Conservation (phyloP, 2,797 vertebrate genomes). For the Xiphorhynchus erythropygius region DNA sequence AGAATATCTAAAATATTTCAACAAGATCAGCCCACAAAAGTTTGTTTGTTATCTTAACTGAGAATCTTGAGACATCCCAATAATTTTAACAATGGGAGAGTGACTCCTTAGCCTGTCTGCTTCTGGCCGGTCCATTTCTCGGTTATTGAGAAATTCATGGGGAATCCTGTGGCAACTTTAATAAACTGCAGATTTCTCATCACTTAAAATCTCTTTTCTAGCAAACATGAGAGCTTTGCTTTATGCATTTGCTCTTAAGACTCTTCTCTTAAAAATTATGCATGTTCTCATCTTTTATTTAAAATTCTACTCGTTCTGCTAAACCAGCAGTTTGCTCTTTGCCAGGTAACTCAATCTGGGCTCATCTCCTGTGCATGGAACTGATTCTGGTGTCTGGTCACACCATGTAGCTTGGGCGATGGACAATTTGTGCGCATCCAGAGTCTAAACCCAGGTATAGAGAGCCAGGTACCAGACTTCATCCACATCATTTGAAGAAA, state of each 20-base stretch:
- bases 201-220: background rate
- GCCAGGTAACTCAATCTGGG: background rate
- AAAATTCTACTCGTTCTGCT: background rate
- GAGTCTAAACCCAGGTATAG: background rate
- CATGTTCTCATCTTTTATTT: background rate
- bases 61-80: conserved; percentile 11
- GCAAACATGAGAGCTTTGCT: background rate
- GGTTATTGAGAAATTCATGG: conserved; percentile 7
- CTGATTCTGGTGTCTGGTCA: background rate
- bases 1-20: conserved; percentile 27
- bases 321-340: background rate
- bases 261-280: background rate
- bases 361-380: background rate
- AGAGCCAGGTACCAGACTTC: background rate
- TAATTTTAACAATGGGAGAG: conserved; percentile 18
- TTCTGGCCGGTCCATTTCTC: background rate
- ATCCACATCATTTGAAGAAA: background rate
- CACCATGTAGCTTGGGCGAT: background rate
- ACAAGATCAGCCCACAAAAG: conserved; percentile 4
- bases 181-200: background rate
- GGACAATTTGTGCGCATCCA: background rate
- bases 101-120: background rate
- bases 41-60: conserved; percentile 15
- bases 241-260: background rate
- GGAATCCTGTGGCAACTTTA: background rate